These are phyloP conservation scores for Sebastes taczanowskii DNA, from an alignment of 2,797 vertebrate species.

Conservation along the genomic window DNA sequence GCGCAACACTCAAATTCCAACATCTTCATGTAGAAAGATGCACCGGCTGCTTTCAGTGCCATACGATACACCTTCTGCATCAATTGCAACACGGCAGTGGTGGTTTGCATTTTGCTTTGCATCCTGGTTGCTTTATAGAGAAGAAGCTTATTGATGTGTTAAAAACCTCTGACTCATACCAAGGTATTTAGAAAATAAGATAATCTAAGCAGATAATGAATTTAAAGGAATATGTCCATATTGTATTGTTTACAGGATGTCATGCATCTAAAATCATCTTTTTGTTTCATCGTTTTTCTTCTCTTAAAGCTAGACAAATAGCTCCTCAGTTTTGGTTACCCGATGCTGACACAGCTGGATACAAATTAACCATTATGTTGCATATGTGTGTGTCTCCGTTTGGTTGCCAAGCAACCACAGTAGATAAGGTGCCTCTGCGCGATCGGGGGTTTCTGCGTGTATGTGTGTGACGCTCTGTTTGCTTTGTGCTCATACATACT, in stretches of 20 bases:
- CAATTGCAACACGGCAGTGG: not conserved
- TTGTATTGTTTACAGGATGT: not conserved
- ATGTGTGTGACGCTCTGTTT: constrained; percentile 10
- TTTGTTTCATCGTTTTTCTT: not conserved
- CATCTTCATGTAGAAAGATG: not conserved
- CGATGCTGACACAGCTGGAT: constrained; percentile 73
- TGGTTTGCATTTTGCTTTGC: not conserved
- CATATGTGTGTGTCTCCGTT: constrained; percentile 39
- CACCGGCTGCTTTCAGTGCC: not conserved
- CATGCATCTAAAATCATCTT: not conserved
- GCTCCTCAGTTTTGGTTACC: constrained; percentile 41
- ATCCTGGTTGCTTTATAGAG: not conserved
- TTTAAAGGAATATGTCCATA: not conserved
- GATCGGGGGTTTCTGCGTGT: constrained; percentile 46
- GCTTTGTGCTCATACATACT: constrained; percentile 28
- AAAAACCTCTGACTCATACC: not conserved
- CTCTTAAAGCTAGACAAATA: constrained; percentile 11
- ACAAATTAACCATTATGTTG: constrained; percentile 65
- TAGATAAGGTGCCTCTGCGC: constrained; percentile 54
- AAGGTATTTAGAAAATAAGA: not conserved
- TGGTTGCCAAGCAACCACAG: constrained; percentile 70
- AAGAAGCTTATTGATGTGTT: not conserved
- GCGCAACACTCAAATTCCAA: constrained; percentile 14
- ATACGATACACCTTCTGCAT: not conserved
- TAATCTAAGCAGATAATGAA: not conserved